phyloP scores from a whole-genome alignment of 2,888 invertebrate species.

The Scaptomyza reducta region DNA sequence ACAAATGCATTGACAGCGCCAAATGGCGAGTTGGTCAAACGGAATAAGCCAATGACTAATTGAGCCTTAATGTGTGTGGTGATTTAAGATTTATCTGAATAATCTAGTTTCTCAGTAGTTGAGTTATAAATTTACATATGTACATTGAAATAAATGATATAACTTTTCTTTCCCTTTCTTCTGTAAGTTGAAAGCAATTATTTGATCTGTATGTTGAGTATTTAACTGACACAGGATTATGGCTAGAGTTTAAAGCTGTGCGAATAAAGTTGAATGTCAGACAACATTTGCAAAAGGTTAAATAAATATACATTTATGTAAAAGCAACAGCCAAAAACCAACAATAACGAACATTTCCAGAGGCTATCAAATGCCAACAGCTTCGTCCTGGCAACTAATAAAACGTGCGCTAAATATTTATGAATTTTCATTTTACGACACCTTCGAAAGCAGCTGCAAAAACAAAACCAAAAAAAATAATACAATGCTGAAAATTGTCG shows the following conservation, averaged over 20 bases:
- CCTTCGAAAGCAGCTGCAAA: constrained; percentile 60
- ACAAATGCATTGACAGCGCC: neutral
- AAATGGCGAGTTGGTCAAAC: neutral
- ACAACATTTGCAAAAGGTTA: constrained; percentile 44
- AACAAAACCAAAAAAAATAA: constrained; percentile 3
- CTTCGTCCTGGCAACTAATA: constrained; percentile 57
- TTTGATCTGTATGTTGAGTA: neutral
- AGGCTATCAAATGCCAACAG: constrained; percentile 45
- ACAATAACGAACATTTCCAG: constrained; percentile 19
- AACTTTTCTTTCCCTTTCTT: no score
- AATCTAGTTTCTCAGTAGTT: no score
- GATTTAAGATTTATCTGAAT: neutral
- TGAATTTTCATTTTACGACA: constrained; percentile 75
- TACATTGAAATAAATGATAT: no score
- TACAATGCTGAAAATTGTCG: constrained; percentile 49
- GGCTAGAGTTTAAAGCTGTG: constrained; percentile 21
- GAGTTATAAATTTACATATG: no score
- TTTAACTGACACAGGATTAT: constrained; percentile 10
- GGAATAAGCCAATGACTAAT: neutral
- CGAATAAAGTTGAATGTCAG: constrained; percentile 35
- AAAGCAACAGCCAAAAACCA: constrained; percentile 9
- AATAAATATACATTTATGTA: constrained; percentile 28
- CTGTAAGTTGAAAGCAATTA: no score
- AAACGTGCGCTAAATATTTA: constrained; percentile 76
- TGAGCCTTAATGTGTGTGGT: no score